Evolutionary conservation across 2,888 invertebrate genomes (phyloP).

Genomic region (Dynastes maya): DNA sequence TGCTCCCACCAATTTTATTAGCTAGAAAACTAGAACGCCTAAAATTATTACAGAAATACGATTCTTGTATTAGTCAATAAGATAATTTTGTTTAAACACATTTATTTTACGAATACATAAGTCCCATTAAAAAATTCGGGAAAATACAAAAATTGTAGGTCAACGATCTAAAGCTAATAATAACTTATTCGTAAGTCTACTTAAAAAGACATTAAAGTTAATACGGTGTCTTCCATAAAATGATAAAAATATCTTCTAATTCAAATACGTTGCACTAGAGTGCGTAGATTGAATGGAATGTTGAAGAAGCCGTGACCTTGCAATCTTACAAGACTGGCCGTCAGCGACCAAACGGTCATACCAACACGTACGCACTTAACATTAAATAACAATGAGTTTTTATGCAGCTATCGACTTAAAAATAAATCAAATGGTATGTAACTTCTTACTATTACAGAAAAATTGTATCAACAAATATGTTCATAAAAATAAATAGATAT

Average conservation of each 20-base stretch:
- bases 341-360: constrained; percentile 6
- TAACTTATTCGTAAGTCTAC: background rate
- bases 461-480: background rate
- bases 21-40: too few species aligned
- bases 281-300: constrained; percentile 3
- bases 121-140: too few species aligned
- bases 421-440: background rate
- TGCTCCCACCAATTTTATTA: too few species aligned
- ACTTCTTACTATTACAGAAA: background rate
- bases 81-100: too few species aligned
- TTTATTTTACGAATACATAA: too few species aligned
- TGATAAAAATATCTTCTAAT: background rate
- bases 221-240: background rate
- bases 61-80: too few species aligned
- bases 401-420: constrained; percentile 7
- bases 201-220: background rate
- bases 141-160: too few species aligned
- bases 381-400: constrained; percentile 14
- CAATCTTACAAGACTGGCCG: constrained; percentile 13
- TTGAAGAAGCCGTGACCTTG: constrained; percentile 29
- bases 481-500: too few species aligned
- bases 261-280: background rate
- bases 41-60: too few species aligned
- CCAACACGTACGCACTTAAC: background rate
- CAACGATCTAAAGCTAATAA: too few species aligned